Evolutionary conservation across 2,888 invertebrate species (phyloP), one percentile per base, ranked within the genome.

Genomic region (Drosophila yooni): DNA sequence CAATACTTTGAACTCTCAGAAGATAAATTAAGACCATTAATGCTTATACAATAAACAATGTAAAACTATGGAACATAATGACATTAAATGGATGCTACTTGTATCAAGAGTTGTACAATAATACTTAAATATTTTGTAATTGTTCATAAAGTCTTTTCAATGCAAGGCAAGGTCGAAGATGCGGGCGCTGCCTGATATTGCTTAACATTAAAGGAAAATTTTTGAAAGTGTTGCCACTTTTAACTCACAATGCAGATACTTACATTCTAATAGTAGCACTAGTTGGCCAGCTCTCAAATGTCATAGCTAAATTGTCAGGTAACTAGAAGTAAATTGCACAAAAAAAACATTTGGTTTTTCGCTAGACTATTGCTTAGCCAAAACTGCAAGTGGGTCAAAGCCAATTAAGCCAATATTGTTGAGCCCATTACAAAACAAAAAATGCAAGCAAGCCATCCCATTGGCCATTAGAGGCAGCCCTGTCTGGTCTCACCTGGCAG

Each of bases 371-470:
- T 54, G 29, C 54, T 52, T 40, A 27, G 59, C 21, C 46, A 54
- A 43, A 48, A 40, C 43, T 50, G 61, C 56, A 70, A 81, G 67
- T 69, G 65, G 80, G 80, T 58, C 80, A 81, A 72, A 81, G 81
- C 81, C 81, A 81, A 81, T 81, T 81, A 79, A 79, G 63, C 76
- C 64, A 72, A 81, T 71, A 74, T 61, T 71, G 63, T 68, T 70
- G 61, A 76, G 72, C 72, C 64, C 54, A 59, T 71, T 79, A 53
- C 64, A 69, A 72, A 65, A 64, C 54, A 66, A 56, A 62, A 59
- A 60, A 69, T 38, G 52, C 43, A 40, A 11, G 61, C 34, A 53
- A 58, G 56, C 63, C 69, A 77, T 74, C 74, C 74, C 70, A 74
- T 67, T 61, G 70, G 65, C 65, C 64, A 78, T 74, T 70, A 72